These are phyloP conservation scores for Epistrophe grossulariae DNA, from an alignment of 2,888 invertebrate species.

Conservation along the genomic window DNA sequence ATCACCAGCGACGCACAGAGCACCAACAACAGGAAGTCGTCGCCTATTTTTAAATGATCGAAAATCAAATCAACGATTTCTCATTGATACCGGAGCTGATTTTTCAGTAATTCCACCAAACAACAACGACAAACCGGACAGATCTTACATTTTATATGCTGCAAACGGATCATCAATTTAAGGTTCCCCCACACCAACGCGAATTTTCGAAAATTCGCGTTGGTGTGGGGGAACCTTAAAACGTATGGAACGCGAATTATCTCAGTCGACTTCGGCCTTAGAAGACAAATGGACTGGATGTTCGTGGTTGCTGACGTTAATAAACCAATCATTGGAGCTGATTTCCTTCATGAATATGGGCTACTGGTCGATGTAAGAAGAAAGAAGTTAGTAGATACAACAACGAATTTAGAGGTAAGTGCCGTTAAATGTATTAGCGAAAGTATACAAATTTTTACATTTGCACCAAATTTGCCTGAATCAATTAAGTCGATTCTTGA, in stretches of 20 bases:
- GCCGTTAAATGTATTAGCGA: constrained; percentile 16
- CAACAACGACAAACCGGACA: not conserved
- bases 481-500: not conserved
- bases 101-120: not conserved
- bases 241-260: not conserved
- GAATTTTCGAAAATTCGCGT: too few species aligned
- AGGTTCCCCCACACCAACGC: too few species aligned
- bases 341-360: not conserved
- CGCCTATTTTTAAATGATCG: not conserved
- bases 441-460: constrained; percentile 6
- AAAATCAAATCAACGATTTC: not conserved
- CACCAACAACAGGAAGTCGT: not conserved
- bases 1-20: not conserved
- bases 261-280: not conserved
- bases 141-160: not conserved
- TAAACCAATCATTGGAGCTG: not conserved
- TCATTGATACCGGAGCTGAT: not conserved
- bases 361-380: not conserved
- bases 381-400: not conserved
- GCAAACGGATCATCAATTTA: not conserved
- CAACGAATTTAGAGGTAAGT: not conserved
- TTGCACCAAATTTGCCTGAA: not conserved
- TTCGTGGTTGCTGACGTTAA: not conserved
- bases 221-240: too few species aligned
- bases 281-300: not conserved